Conservation (phyloP, 2,113 vertebrate species). For the Scophthalmus maximus region DNA sequence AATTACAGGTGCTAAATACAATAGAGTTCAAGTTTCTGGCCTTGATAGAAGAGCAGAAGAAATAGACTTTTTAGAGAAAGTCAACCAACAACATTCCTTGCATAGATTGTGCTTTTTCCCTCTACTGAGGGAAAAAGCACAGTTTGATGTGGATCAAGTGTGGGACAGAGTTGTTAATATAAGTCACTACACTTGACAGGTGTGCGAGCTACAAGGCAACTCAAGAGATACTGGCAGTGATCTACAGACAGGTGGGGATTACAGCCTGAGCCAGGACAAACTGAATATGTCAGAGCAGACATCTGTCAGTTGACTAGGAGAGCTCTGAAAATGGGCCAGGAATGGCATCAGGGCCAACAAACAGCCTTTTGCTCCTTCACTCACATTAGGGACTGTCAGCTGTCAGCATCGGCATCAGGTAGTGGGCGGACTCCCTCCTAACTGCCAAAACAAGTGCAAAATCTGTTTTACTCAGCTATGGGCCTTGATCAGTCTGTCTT, state of each 20-base stretch:
- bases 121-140: too few relatives aligned
- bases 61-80: not conserved
- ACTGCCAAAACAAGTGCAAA: constrained; percentile 10
- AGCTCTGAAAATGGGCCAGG: not conserved
- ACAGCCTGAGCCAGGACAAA: constrained; percentile 1
- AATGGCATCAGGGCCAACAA: not conserved
- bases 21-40: not conserved
- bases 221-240: not conserved
- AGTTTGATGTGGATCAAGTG: not conserved
- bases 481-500: not conserved
- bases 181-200: constrained; percentile 1
- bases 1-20: not conserved
- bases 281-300: constrained; percentile 22
- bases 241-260: constrained; percentile 19
- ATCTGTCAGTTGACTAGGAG: constrained; percentile 5
- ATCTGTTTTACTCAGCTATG: not conserved
- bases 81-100: not conserved
- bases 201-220: constrained; percentile 5
- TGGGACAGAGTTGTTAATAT: not conserved
- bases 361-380: constrained; percentile 1
- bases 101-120: not conserved
- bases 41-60: not conserved
- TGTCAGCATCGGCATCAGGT: constrained; percentile 24
- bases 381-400: not conserved
- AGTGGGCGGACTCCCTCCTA: not conserved